Conservation (phyloP, 2,888 invertebrate genomes). For the Torymus tubicola region DNA sequence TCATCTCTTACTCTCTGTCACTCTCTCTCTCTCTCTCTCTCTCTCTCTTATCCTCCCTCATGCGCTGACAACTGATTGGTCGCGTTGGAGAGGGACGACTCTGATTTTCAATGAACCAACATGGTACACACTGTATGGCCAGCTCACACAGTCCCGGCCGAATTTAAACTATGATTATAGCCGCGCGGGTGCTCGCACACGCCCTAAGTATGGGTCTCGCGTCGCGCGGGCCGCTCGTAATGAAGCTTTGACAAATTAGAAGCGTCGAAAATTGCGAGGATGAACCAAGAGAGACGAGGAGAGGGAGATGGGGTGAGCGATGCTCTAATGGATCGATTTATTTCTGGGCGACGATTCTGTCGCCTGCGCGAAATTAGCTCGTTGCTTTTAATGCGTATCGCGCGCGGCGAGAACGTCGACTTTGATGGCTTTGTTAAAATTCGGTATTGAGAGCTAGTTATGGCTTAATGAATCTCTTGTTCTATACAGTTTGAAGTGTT, state of each 20-base stretch:
- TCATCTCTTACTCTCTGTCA: conserved; percentile 43
- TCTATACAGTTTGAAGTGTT: too few species aligned
- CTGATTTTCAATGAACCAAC: conserved; percentile 75
- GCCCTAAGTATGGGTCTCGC: conserved; percentile 72
- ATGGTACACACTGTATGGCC: too few species aligned
- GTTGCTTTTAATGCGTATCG: conserved; percentile 23
- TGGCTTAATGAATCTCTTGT: background rate
- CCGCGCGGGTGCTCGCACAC: conserved; percentile 60
- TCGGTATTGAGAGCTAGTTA: conserved; percentile 16
- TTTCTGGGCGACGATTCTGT: conserved; percentile 48
- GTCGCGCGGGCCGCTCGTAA: conserved; percentile 64
- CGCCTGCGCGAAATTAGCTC: conserved; percentile 36
- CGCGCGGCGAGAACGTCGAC: background rate
- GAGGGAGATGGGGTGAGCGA: background rate
- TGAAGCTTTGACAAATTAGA: conserved; percentile 76
- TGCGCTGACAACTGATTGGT: conserved; percentile 58
- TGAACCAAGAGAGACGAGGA: background rate
- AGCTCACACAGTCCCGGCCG: conserved; percentile 62
- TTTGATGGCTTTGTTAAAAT: conserved; percentile 37
- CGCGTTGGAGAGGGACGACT: conserved; percentile 73
- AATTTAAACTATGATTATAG: conserved; percentile 76
- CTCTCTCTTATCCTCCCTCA: conserved; percentile 54
- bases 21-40: conserved; percentile 33
- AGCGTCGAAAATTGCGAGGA: conserved; percentile 69
- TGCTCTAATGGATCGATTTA: conserved; percentile 64